Base-by-base conservation (phyloP, 92 coral and sea anemone genomes). In the Zoanthus sociatus region DNA sequence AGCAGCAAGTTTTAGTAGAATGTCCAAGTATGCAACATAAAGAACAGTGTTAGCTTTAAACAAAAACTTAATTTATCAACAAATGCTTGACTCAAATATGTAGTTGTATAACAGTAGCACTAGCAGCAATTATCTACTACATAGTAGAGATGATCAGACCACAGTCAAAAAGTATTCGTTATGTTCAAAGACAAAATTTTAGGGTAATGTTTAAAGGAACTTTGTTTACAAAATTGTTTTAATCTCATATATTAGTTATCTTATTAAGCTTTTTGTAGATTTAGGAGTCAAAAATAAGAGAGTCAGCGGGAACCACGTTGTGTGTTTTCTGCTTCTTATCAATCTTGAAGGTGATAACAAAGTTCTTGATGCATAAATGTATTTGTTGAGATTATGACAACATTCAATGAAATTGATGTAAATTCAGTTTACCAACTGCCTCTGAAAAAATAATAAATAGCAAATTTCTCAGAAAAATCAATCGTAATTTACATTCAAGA, bases 311-410 rank as follows among this genome's bases (percentile, higher is more conserved):
- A 47, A 31, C 11, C 11, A 79, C 33, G 14, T 61, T 1, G 31
- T 78, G 31, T 33, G 30, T 4, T 51, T 58, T 63, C 60, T 81
- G 85, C 47, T 81, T 7, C 66, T 81, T 66, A 67, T 81, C 85
- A 81, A 66, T 66, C 63, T 46, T 20, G 60, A 9, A 66, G 44
- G 47, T 81, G 76, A 64, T 60, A 81, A 81, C 84, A 63, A 71
- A 42, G 60, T 37, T 79, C 84, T 79, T 64, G 18, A 64, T 16
- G 15, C 42, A 63, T 15, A 63, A 46, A 79, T 63, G 71, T 79
- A 79, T 79, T 20, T 33, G 53, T 16, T 21, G 13, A 60, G 46
- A 45, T 64, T 60, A 33, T 81, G 73, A 66, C 75, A 81, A 66
- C 60, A 50, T 16, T 21, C 46, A 76, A 7, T 53, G 42, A 76